These are phyloP conservation scores for Oreohelix idahoensis DNA, from an alignment of 1,140 invertebrate genomes.

Conservation along the genomic window DNA sequence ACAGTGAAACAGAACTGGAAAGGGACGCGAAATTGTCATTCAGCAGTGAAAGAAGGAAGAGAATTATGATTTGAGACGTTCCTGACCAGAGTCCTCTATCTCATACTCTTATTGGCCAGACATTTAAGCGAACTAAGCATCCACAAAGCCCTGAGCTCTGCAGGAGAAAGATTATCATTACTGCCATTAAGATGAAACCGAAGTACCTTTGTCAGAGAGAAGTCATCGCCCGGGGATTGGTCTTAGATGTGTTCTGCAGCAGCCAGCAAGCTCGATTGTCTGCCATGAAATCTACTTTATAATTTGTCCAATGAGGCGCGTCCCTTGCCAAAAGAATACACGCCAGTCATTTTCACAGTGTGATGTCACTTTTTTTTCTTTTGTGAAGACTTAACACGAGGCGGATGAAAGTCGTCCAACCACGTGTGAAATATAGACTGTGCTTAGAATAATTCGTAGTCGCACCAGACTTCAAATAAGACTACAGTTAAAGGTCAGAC, in stretches of 20 bases:
- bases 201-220: not conserved
- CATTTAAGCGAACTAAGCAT: not conserved
- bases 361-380: not conserved
- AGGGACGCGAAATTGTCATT: not conserved
- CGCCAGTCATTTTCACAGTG: not conserved
- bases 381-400: not conserved
- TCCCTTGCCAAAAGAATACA: not conserved
- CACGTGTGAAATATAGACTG: not conserved
- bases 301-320: not conserved
- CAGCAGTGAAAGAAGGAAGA: not conserved
- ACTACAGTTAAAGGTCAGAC: too few relatives aligned
- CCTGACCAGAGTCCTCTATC: not conserved
- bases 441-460: not conserved
- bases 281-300: not conserved
- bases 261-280: not conserved
- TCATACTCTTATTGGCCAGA: not conserved
- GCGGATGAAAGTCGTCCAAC: not conserved
- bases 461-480: too few relatives aligned
- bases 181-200: not conserved
- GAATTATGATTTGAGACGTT: not conserved
- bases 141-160: too few relatives aligned
- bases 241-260: not conserved
- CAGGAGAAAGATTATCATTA: not conserved
- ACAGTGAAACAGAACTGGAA: not conserved
- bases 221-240: not conserved